Base-by-base conservation (phyloP, 2,113 vertebrate species). In the Solea senegalensis region DNA sequence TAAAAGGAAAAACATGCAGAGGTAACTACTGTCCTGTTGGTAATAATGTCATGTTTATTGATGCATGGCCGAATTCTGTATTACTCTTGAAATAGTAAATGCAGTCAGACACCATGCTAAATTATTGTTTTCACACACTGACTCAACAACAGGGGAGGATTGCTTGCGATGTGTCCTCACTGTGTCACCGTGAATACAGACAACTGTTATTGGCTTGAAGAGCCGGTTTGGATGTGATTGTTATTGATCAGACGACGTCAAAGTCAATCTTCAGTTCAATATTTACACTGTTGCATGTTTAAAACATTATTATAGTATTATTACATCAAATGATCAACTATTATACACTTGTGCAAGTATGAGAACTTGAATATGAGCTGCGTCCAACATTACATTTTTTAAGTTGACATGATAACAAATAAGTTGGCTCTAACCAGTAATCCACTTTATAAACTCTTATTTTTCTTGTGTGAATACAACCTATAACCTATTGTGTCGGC, bases 21-120 rank as follows among this genome's bases (percentile, higher is more conserved):
- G 21, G 21, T 21, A 21, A 10, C 9, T 48, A 14, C 11, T 13
- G 14, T 5, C 11, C 12, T 21, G 21, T 21, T 21, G 21, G 21
- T 21, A 21, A 48, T 5, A 48, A 48, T 5, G 45, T 21, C 16
- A 14, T 11, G 49, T 68, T 11, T 69, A 21, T 69, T 12, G 69
- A 43, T 48, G 88, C 90, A 87, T 89, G 89, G 89, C 11, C 1
- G 90, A 93, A 92, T 93, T 93, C 92, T 94, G 92, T 83, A 9
- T 89, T 90, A 91, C 91, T 90, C 57, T 49, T 65, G 50, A 73
- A 53, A 51, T 94, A 81, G 91, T 91, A 84, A 85, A 79, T 41
- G 7, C 91, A 91, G 90, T 89, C 91, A 92, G 90, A 93, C 92
- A 93, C 92, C 90, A 90, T 92, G 92, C 91, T 8, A 93, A 10